Conservation (phyloP, 2,888 invertebrate species). For the Lapara coniferarum region DNA sequence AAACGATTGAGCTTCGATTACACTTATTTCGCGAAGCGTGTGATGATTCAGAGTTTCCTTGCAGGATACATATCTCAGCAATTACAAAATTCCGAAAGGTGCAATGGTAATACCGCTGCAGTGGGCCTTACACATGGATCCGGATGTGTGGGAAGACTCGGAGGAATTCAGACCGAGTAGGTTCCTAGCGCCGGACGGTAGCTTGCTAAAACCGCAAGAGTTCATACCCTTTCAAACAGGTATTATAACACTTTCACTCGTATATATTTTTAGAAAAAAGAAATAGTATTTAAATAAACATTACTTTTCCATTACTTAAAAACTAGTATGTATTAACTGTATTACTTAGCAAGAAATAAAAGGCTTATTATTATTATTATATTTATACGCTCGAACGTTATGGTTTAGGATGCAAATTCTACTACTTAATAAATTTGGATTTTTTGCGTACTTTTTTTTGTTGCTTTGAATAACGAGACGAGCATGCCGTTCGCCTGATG, state of each 20-base stretch:
- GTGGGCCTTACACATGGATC: constrained; percentile 92
- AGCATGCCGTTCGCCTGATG: too few species aligned
- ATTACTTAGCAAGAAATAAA: too few species aligned
- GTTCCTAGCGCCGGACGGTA: constrained; percentile 86
- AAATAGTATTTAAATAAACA: too few species aligned
- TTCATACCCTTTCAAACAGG: constrained; percentile 94
- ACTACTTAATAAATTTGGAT: too few species aligned
- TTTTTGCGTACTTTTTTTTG: too few species aligned
- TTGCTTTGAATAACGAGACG: too few species aligned
- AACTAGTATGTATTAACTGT: too few species aligned
- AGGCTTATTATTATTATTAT: too few species aligned
- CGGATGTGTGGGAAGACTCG: constrained; percentile 86
- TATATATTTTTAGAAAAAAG: too few species aligned
- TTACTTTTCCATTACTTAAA: too few species aligned
- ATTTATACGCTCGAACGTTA: too few species aligned
- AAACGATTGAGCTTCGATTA: constrained; percentile 17
- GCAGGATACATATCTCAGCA: constrained; percentile 83
- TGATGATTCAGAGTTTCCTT: constrained; percentile 32
- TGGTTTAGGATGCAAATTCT: too few species aligned
- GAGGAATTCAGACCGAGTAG: constrained; percentile 87
- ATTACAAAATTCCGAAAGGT: constrained; percentile 87
- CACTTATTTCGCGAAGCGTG: constrained; percentile 13
- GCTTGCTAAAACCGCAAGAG: constrained; percentile 84
- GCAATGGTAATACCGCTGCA: constrained; percentile 90
- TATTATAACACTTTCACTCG: constrained; percentile 51